Evolutionary conservation across 2,888 invertebrate species (phyloP).

Genomic region (Aphodius sticticus): DNA sequence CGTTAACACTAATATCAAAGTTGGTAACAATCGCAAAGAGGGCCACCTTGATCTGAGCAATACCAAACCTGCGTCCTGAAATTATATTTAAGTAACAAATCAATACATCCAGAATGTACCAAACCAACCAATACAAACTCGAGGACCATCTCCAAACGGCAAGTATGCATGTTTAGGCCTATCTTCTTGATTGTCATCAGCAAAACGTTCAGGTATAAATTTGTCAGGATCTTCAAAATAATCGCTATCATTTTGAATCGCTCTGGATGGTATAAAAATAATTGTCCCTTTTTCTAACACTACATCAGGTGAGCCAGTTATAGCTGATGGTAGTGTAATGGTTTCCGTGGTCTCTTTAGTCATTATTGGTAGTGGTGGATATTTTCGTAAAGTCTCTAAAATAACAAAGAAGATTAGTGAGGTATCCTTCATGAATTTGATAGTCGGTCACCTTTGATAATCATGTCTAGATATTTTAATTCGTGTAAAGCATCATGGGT

Average conservation of each 20-base stretch:
- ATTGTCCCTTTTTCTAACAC: constrained; percentile 49
- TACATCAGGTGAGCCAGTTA: constrained; percentile 41
- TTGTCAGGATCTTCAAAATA: constrained; percentile 57
- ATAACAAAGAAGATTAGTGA: constrained; percentile 51
- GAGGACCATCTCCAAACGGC: constrained; percentile 51
- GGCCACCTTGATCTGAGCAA: constrained; percentile 56
- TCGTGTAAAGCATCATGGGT: constrained; percentile 61
- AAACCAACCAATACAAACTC: constrained; percentile 48
- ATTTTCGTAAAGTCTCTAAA: constrained; percentile 42
- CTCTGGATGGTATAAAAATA: constrained; percentile 51
- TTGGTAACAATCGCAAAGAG: constrained; percentile 52
- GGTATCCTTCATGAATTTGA: constrained; percentile 30
- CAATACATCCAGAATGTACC: constrained; percentile 7
- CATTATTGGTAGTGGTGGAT: constrained; percentile 40
- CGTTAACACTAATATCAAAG: constrained; percentile 51
- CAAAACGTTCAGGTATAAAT: constrained; percentile 58
- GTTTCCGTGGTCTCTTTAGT: constrained; percentile 45
- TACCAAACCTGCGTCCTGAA: constrained; percentile 47
- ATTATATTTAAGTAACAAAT: constrained; percentile 24
- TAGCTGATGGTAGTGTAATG: constrained; percentile 43
- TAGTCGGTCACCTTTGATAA: constrained; percentile 56
- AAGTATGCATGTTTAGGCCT: constrained; percentile 47
- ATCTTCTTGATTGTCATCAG: constrained; percentile 47
- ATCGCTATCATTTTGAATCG: constrained; percentile 54
- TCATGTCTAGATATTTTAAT: constrained; percentile 62